Evolutionary conservation across 2,113 vertebrate genomes (phyloP).

Genomic region (Alligator sinensis): DNA sequence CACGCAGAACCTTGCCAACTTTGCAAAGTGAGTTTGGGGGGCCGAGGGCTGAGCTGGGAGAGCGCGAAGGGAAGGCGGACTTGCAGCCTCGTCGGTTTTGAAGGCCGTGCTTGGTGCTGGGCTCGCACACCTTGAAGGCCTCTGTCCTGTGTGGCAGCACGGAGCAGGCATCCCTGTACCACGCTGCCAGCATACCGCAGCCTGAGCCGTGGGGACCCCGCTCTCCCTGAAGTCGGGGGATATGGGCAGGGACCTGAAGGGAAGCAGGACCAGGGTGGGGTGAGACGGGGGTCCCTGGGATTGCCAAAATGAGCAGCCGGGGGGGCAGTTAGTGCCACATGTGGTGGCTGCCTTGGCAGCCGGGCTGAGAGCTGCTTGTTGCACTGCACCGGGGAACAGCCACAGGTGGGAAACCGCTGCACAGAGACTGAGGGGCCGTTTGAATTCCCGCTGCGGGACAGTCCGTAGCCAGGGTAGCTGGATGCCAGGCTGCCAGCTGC

Average conservation of each 20-base stretch:
- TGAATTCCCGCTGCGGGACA: background rate
- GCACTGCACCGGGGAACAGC: background rate
- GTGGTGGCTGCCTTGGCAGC: background rate
- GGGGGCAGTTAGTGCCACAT: background rate
- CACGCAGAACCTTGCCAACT: slow-evolving; percentile 98
- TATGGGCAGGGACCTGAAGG: no score
- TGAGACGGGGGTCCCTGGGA: background rate
- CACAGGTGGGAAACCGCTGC: background rate
- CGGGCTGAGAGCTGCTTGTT: background rate
- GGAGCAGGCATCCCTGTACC: background rate
- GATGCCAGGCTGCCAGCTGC: background rate
- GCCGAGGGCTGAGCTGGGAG: fast-evolving
- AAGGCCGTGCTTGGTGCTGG: background rate
- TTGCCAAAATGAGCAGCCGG: background rate
- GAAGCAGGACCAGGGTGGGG: background rate
- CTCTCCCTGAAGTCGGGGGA: background rate
- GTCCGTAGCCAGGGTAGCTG: background rate
- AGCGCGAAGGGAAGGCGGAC: fast-evolving
- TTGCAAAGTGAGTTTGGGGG: slow-evolving; percentile 89
- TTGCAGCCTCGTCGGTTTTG: fast-evolving
- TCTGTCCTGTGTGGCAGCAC: background rate
- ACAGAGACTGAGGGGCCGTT: background rate
- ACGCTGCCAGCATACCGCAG: background rate
- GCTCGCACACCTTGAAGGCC: background rate
- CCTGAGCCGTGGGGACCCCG: no score